These are phyloP conservation scores for Cladopsammia gracilis DNA, from an alignment of 64 coral and sea anemone species.

Conservation along the genomic window DNA sequence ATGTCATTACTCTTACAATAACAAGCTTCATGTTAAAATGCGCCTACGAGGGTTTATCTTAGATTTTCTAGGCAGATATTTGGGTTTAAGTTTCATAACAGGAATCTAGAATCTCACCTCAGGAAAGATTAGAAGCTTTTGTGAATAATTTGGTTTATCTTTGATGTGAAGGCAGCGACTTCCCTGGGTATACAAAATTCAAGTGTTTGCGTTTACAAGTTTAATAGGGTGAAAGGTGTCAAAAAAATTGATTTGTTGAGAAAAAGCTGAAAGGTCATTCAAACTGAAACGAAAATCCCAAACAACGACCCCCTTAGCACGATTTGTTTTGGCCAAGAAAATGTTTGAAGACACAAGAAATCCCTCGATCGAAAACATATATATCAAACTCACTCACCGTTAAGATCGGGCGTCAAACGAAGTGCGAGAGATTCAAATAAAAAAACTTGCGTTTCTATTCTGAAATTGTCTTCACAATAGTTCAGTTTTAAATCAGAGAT, in stretches of 20 bases:
- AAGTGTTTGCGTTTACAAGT: slow-evolving; percentile 68
- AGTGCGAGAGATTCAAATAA: neutral
- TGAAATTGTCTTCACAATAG: slow-evolving; percentile 26
- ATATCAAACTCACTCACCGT: slow-evolving; percentile 36
- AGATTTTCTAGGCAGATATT: slow-evolving; percentile 89
- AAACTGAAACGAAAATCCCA: neutral
- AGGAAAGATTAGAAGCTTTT: slow-evolving; percentile 81
- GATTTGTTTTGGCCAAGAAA: neutral
- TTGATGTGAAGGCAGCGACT: slow-evolving; percentile 56
- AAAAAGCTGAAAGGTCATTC: slow-evolving; percentile 27
- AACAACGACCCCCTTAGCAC: neutral
- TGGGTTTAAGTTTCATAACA: slow-evolving; percentile 96
- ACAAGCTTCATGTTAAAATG: slow-evolving; percentile 39
- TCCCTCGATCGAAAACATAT: neutral
- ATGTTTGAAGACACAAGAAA: neutral
- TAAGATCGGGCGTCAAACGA: neutral
- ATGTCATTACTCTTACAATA: slow-evolving; percentile 59
- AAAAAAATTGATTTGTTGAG: slow-evolving; percentile 36
- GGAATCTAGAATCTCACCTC: slow-evolving; percentile 77
- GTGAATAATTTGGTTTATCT: slow-evolving; percentile 62
- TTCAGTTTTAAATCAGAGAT: slow-evolving; percentile 74
- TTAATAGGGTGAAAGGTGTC: slow-evolving; percentile 44
- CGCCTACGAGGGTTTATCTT: slow-evolving; percentile 77
- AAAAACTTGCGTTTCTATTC: neutral
- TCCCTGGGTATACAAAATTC: slow-evolving; percentile 13